These are phyloP conservation scores for Drosophila barbarae DNA, from an alignment of 2,888 invertebrate species.

Conservation along the genomic window DNA sequence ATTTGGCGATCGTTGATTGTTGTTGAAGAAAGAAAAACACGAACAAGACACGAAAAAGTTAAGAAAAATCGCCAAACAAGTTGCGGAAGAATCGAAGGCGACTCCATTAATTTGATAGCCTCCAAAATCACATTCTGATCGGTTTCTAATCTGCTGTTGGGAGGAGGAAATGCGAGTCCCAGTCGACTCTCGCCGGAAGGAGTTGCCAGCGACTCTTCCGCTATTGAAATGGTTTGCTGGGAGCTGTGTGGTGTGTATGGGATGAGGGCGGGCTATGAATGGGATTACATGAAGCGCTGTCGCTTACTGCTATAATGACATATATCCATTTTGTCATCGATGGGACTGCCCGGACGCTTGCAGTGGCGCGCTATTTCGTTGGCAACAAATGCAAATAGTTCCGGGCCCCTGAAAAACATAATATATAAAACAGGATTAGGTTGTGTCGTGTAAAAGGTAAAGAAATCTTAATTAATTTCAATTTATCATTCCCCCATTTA, in stretches of 20 bases:
- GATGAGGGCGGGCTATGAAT: background rate
- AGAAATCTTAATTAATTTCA: background rate
- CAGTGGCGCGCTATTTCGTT: slow-evolving; percentile 87
- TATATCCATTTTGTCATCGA: slow-evolving; percentile 88
- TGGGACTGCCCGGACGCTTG: slow-evolving; percentile 85
- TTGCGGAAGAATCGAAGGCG: too few relatives aligned
- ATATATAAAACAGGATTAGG: background rate
- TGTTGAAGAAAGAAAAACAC: too few relatives aligned
- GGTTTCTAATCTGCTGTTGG: too few relatives aligned
- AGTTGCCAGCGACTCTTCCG: too few relatives aligned
- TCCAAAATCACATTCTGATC: too few relatives aligned
- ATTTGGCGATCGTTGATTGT: too few relatives aligned
- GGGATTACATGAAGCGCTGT: slow-evolving; percentile 84
- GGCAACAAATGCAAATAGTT: slow-evolving; percentile 86
- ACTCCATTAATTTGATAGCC: too few relatives aligned
- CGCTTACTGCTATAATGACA: slow-evolving; percentile 86
- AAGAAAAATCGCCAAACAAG: too few relatives aligned
- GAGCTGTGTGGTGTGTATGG: slow-evolving; percentile 7
- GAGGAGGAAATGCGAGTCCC: too few relatives aligned
- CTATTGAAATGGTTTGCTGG: too few relatives aligned
- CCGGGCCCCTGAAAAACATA: slow-evolving; percentile 78
- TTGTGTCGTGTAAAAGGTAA: background rate
- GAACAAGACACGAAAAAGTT: too few relatives aligned
- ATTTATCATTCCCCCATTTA: background rate
- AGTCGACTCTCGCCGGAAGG: too few relatives aligned